Evolutionary conservation across 2,113 vertebrate genomes (phyloP), one percentile per base, ranked within the genome.

Genomic region (Polypterus senegalus): DNA sequence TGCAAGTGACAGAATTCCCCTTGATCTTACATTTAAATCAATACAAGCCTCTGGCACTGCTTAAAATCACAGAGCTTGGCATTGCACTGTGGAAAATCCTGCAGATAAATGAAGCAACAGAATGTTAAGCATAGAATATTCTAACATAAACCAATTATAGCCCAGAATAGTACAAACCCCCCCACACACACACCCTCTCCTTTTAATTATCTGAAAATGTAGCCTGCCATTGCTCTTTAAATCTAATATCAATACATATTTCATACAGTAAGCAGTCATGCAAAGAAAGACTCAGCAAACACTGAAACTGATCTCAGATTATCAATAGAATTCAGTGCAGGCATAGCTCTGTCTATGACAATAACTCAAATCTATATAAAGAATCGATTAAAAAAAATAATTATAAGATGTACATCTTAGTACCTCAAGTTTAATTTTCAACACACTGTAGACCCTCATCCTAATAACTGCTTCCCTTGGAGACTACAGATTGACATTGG

Each of bases 11-110:
- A 58, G 7, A 66, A 8, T 73, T 70, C 45, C 54, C 52, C 64
- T 72, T 70, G 63, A 75, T 73, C 47, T 60, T 67, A 62, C 43
- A 63, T 73, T 57, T 69, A 76, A 75, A 63, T 74, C 59, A 72
- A 4, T 63, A 61, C 2, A 61, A 10, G 11, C 52, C 2, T 61
- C 57, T 71, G 60, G 63, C 57, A 75, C 58, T 51, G 43, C 56
- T 58, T 58, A 4, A 58, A 58, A 58, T 3, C 7, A 9, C 27
- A 45, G n/a, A 45, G 43, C 43, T 58, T 58, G 56, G 56, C 56
- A 58, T 45, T 58, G 6, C 56, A 27, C 43, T 58, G 43, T 58
- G 56, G 56, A 58, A 5, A 43, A 45, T 45, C 56, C 8, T 8
- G 8, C n/a, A 45, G 11, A 58, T 58, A 58, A 58, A 58, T 58